Percentiles rank a stretch among this genome's conserved stretches.
phyloP scores from a whole-genome alignment of 2,797 vertebrate genomes.

The Sebastes glaucus region DNA sequence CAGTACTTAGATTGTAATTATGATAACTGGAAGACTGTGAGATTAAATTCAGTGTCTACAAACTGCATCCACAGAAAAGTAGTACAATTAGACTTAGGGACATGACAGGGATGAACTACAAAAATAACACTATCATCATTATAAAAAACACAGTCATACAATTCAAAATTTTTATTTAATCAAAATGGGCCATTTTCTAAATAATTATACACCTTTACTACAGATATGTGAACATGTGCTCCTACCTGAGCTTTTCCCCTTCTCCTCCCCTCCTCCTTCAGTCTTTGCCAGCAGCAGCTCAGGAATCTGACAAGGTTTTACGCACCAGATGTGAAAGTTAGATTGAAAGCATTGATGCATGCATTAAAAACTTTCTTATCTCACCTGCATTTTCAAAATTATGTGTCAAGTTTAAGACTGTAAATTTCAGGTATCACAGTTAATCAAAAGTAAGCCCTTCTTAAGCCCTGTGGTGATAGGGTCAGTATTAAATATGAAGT shows the following conservation, averaged over 20 bases:
- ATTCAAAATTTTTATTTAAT: neutral
- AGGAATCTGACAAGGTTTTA: conserved; percentile 85
- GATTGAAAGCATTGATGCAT: neutral
- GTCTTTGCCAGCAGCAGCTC: conserved; percentile 88
- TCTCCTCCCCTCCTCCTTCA: conserved; percentile 71
- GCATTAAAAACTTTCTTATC: neutral
- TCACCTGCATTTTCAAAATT: neutral
- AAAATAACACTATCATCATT: neutral
- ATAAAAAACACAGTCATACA: neutral
- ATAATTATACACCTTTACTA: neutral
- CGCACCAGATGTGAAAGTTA: neutral
- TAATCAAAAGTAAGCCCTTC: neutral
- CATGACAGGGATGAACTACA: neutral
- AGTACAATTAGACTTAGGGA: neutral
- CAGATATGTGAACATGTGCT: neutral
- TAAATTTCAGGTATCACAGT: neutral
- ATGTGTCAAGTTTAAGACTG: neutral
- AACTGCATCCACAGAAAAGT: neutral
- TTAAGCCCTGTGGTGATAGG: neutral
- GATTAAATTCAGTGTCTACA: neutral
- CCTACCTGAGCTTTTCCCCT: conserved; percentile 83
- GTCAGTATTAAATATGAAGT: neutral
- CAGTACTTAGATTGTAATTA: neutral
- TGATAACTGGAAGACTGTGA: neutral
- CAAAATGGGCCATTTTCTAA: neutral